Base-by-base conservation (phyloP, 2,113 vertebrate species). In the Thalassarche chlororhynchos region DNA sequence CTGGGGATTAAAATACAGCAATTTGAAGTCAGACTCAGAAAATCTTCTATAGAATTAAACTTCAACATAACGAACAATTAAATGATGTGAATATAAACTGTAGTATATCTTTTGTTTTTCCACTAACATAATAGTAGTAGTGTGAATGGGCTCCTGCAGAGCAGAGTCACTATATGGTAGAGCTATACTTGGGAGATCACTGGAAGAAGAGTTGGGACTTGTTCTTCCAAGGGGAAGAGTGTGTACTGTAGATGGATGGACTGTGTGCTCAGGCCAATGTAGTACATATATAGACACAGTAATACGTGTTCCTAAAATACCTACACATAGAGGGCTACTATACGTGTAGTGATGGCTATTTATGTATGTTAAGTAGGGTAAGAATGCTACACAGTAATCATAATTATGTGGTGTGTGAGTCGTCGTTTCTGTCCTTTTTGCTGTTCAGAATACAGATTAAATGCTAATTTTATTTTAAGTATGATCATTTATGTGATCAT, bases 201-300 rank as follows among this genome's bases (percentile, higher is more conserved):
- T n/a, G 58, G 42, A 29, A 49, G 62, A 29, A n/a, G 24, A 34
- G 17, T 1, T 40, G 51, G 62, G 55, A 34, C 24, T 26, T 44
- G 19, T 21, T 44, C 32, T 38, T 76, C 46, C 46, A 26, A 31
- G 75, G 42, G 57, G 14, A 42, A 21, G 24, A 28, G 36, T 1
- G 0, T 17, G 32, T 20, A 2, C 49, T 38, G 0, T 1, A 14
- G 70, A 8, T 0, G 2, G 42, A 15, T 15, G 31, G 66, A 3
- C 40, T n/a, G 44, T 44, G 68, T 16, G 3, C 60, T 60, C 44
- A 3, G 46, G 47, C 21, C 34, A 8, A 7, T 23, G n/a, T 14
- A 44, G 23, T 17, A 17, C 2, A 0, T 34, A 5, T 8, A 10
- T 4, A 11, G 36, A 11, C 42, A 18, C 5, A 10, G 10, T 25